A percentile compares a stretch with the other conserved stretches of the same genome.
Conservation (phyloP, 2,797 vertebrate species). For the Avahi laniger region DNA sequence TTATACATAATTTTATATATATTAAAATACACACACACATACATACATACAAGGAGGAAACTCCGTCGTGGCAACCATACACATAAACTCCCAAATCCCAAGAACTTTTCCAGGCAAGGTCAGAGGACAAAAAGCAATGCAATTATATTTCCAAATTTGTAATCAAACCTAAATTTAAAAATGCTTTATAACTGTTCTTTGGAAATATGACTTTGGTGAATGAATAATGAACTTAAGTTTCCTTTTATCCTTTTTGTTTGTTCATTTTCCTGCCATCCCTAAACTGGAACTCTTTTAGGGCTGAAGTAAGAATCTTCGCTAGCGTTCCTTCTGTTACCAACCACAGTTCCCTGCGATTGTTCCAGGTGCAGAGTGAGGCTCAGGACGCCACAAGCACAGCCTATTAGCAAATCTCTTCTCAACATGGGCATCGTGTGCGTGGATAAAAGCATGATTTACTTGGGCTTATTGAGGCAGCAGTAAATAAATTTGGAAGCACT, state of each 20-base stretch:
- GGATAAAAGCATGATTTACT: constrained; percentile 51
- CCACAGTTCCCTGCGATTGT: not conserved
- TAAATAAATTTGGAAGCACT: constrained; percentile 71
- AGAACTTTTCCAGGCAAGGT: constrained; percentile 26
- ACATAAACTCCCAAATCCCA: not conserved
- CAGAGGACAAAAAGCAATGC: not conserved
- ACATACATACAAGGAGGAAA: not conserved
- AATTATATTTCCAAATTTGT: constrained; percentile 23
- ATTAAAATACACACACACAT: not conserved
- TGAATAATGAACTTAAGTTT: not conserved
- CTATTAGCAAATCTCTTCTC: constrained; percentile 59
- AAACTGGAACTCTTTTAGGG: not conserved
- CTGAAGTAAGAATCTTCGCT: not conserved
- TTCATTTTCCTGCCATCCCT: not conserved
- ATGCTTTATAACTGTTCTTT: not conserved
- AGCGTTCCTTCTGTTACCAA: not conserved
- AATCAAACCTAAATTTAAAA: constrained; percentile 46
- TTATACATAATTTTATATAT: not conserved
- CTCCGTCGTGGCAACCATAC: not conserved
- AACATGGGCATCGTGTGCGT: not conserved
- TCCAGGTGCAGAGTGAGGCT: not conserved
- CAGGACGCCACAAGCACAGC: not conserved
- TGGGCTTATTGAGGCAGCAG: constrained; percentile 56
- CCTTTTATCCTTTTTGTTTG: not conserved
- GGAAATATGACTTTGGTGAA: constrained; percentile 39